Percentiles rank a stretch among this genome's conserved stretches.
Evolutionary conservation across 2,797 vertebrate species (phyloP).

Genomic region (Jordanella pulchra): DNA sequence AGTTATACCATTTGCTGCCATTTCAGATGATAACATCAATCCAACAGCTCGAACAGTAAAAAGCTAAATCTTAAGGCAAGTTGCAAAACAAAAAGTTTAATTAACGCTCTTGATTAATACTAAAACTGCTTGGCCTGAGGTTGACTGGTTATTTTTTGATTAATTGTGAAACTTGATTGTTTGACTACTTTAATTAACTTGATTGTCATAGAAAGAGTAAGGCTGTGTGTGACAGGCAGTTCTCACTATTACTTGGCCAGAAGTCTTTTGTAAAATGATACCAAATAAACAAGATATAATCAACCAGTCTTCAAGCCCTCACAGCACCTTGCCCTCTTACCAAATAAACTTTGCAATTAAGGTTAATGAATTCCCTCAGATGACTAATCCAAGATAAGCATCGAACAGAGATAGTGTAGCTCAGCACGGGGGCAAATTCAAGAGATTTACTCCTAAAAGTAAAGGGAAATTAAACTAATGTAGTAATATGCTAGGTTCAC

Average conservation of each 20-base stretch:
- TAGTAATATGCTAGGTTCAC: constrained; percentile 31
- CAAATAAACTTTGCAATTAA: constrained; percentile 62
- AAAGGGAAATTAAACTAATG: constrained; percentile 52
- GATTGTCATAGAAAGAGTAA: constrained; percentile 51
- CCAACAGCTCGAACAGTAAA: constrained; percentile 17
- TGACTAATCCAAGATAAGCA: constrained; percentile 63
- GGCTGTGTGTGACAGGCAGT: constrained; percentile 23
- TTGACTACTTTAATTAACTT: constrained; percentile 73
- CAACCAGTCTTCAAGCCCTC: constrained; percentile 34
- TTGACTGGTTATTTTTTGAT: constrained; percentile 54
- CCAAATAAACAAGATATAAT: constrained; percentile 58
- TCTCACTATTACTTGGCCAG: constrained; percentile 48
- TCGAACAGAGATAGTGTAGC: constrained; percentile 48
- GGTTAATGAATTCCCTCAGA: constrained; percentile 57
- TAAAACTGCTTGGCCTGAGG: constrained; percentile 57
- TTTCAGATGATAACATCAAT: constrained; percentile 10
- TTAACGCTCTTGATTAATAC: constrained; percentile 73
- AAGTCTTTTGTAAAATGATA: constrained; percentile 58
- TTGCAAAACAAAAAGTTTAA: constrained; percentile 62
- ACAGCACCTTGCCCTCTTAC: constrained; percentile 42
- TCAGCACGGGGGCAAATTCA: constrained; percentile 18
- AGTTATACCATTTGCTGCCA: background rate
- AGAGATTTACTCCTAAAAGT: constrained; percentile 38
- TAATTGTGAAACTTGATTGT: constrained; percentile 65
- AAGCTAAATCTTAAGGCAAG: constrained; percentile 19